These are phyloP conservation scores for Phymastichus coffea DNA, from an alignment of 1,140 invertebrate genomes.

Conservation along the genomic window DNA sequence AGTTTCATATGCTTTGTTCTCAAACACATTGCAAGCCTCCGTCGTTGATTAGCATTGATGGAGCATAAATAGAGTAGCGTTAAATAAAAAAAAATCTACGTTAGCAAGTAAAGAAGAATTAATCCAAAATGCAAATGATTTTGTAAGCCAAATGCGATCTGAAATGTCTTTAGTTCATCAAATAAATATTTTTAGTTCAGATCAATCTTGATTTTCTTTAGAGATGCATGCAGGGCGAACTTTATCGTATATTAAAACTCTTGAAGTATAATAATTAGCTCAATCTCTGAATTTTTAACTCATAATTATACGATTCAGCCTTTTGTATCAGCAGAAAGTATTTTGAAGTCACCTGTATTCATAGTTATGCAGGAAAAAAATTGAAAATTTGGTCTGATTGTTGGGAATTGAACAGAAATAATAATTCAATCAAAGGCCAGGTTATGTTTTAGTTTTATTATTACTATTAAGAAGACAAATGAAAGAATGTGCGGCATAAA, in stretches of 20 bases:
- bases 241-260: no score
- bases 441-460: no score
- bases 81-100: neutral
- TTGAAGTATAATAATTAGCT: no score
- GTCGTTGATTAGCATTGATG: no score
- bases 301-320: conserved; percentile 27
- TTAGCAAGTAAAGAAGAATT: neutral
- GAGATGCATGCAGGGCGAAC: neutral
- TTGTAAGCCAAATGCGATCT: neutral
- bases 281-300: neutral
- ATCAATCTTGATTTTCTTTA: neutral
- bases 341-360: conserved; percentile 15
- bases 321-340: conserved; percentile 8
- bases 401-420: conserved; percentile 23
- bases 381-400: conserved; percentile 22
- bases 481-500: no score
- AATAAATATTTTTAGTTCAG: neutral
- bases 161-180: neutral
- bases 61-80: no score
- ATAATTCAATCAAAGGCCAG: no score
- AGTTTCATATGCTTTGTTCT: no score
- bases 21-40: no score
- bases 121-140: neutral
- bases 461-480: no score
- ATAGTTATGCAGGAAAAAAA: conserved; percentile 29